phyloP scores from a whole-genome alignment of 2,797 vertebrate species.

The Rhabdophis nuchalis region DNA sequence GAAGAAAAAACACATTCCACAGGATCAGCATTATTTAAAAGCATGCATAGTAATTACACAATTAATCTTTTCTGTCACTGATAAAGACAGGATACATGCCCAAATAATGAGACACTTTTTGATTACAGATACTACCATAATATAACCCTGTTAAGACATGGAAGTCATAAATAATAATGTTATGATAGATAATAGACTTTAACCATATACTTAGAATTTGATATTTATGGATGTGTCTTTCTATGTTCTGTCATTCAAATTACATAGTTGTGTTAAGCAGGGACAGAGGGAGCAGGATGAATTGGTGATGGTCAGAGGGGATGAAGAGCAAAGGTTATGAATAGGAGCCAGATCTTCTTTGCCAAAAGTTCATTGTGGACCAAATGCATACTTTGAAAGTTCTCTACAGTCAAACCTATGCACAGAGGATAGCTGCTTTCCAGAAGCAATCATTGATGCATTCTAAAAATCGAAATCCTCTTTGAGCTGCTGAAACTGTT shows the following conservation, averaged over 20 bases:
- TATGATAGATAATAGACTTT: background rate
- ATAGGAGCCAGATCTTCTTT: background rate
- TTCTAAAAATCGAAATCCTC: background rate
- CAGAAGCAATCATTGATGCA: background rate
- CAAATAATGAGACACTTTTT: background rate
- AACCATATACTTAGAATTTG: background rate
- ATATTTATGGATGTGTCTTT: background rate
- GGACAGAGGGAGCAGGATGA: background rate
- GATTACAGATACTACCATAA: background rate
- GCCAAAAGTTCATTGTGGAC: background rate
- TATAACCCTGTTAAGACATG: background rate
- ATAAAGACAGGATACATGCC: background rate
- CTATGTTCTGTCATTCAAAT: background rate
- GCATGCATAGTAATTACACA: background rate
- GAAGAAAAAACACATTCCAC: conserved; percentile 11
- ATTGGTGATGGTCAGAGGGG: background rate
- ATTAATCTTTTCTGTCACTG: background rate
- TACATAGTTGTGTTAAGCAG: background rate
- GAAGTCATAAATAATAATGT: background rate
- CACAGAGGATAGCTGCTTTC: background rate
- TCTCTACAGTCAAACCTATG: background rate
- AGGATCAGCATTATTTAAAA: background rate
- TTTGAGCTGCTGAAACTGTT: background rate
- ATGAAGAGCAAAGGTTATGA: background rate
- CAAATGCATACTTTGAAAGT: background rate